Evolutionary conservation across 37 sponge, comb jelly and placozoan genomes (phyloP).

Genomic region (Theonella swinhoei): DNA sequence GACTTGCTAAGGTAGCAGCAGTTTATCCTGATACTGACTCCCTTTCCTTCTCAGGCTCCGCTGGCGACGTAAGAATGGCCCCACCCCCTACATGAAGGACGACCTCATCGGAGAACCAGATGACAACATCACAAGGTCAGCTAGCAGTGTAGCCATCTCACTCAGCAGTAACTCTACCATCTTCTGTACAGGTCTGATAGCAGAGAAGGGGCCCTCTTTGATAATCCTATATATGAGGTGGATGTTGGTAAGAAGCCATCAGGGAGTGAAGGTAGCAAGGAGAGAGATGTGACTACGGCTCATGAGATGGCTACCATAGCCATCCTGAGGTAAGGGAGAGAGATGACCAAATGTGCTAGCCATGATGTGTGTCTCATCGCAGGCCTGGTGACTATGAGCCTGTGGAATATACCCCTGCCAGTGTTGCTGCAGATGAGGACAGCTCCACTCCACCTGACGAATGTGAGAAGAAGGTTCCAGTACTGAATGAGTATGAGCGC

Average conservation of each 20-base stretch:
- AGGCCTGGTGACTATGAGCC: not conserved
- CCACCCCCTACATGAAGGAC: not conserved
- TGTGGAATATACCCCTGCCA: not conserved
- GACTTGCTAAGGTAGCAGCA: not conserved
- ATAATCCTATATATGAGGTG: not conserved
- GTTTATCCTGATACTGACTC: not conserved
- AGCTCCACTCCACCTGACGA: not conserved
- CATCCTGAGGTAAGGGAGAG: not conserved
- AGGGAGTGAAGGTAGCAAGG: not conserved
- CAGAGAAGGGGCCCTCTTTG: not conserved
- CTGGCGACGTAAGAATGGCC: not conserved
- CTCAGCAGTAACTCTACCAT: not conserved
- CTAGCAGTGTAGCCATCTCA: not conserved
- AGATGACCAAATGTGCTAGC: too few relatives aligned
- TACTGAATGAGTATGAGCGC: not conserved
- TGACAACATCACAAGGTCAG: not conserved
- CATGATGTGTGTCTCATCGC: not conserved
- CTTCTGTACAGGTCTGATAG: not conserved
- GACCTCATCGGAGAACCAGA: not conserved
- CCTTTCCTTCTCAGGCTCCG: too few relatives aligned
- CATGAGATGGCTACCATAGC: not conserved
- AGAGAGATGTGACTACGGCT: not conserved
- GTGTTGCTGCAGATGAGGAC: too few relatives aligned
- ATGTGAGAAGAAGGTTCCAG: not conserved
- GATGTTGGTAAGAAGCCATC: not conserved